Conservation (phyloP, 2,888 invertebrate genomes). For the Nymphalis c-album region DNA sequence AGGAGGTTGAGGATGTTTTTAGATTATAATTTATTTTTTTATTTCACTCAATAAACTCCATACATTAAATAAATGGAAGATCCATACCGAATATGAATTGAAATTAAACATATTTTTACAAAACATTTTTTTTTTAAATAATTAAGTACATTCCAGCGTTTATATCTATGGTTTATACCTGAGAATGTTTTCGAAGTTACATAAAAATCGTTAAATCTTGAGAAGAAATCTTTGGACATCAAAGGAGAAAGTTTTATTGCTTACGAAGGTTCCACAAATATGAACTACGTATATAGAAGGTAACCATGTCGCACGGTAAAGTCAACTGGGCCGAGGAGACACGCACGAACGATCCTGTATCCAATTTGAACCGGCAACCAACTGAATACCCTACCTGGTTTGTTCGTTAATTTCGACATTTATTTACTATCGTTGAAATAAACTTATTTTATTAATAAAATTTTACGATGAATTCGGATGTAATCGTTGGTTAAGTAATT, state of each 20-base stretch:
- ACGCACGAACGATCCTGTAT: conserved; percentile 32
- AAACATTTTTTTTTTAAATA: too few relatives aligned
- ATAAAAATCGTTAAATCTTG: conserved; percentile 3
- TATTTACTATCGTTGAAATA: background rate
- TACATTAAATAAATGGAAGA: too few relatives aligned
- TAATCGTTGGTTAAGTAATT: too few relatives aligned
- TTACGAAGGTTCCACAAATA: conserved; percentile 14
- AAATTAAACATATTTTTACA: too few relatives aligned
- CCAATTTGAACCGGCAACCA: conserved; percentile 32
- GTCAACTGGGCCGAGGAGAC: conserved; percentile 25
- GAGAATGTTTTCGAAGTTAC: background rate
- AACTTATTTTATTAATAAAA: background rate
- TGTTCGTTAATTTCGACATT: conserved; percentile 16
- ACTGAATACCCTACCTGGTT: conserved; percentile 23
- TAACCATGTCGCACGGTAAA: conserved; percentile 13
- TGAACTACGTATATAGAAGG: conserved; percentile 10
- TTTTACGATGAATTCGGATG: background rate
- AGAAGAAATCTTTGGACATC: conserved; percentile 7
- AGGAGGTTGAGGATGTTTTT: too few relatives aligned
- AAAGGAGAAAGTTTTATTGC: conserved; percentile 4
- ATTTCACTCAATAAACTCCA: too few relatives aligned
- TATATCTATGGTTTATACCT: too few relatives aligned
- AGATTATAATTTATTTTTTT: too few relatives aligned
- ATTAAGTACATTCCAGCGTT: too few relatives aligned
- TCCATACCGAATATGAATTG: too few relatives aligned